Evolutionary conservation across 2,113 vertebrate species (phyloP).

Genomic region (Zeus faber): DNA sequence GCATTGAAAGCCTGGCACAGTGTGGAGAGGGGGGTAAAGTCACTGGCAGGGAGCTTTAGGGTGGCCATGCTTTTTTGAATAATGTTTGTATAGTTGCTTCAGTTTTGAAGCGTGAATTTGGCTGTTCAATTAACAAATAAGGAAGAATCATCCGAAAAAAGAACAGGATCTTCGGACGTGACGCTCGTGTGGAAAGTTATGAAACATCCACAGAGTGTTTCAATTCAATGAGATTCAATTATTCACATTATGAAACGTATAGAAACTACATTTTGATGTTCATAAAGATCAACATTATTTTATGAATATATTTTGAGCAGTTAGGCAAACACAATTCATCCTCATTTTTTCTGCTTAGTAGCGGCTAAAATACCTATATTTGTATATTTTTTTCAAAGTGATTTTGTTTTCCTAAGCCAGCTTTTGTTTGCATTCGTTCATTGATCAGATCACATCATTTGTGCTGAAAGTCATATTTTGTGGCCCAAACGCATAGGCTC

Average conservation of each 20-base stretch:
- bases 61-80: background rate
- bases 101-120: slow-evolving; percentile 14
- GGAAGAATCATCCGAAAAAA: background rate
- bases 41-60: slow-evolving; percentile 6
- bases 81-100: slow-evolving; percentile 3
- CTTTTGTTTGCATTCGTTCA: slow-evolving; percentile 1
- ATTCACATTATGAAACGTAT: slow-evolving; percentile 1
- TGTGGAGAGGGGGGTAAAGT: slow-evolving; percentile 6
- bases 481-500: background rate
- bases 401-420: slow-evolving; percentile 1
- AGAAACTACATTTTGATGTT: background rate
- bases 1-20: slow-evolving; percentile 7
- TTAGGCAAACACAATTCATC: slow-evolving; percentile 1
- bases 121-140: slow-evolving; percentile 4
- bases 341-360: slow-evolving; percentile 8
- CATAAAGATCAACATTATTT: background rate
- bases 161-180: background rate
- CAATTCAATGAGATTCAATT: background rate
- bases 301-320: background rate
- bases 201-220: no score
- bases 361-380: background rate
- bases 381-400: background rate
- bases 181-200: no score
- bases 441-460: background rate
- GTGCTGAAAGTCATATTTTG: background rate